A percentile compares a stretch with the other conserved stretches of the same genome.
These are phyloP conservation scores for Coremacera marginata DNA, from an alignment of 2,888 invertebrate species.

Conservation along the genomic window DNA sequence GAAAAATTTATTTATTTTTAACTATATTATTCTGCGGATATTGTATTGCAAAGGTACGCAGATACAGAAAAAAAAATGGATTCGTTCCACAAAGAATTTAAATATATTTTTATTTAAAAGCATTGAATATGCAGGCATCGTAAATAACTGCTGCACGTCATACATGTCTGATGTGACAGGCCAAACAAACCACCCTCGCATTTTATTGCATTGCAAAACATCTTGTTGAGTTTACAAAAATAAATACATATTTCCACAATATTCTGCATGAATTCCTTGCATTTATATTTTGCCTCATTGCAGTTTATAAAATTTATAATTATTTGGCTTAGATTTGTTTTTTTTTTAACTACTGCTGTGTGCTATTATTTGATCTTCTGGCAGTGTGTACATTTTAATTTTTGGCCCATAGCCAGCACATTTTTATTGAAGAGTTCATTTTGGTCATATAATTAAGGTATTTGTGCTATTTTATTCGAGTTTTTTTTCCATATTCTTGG, in stretches of 20 bases:
- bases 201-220: not conserved
- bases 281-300: not conserved
- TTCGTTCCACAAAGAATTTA: conserved; percentile 20
- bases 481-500: too few species aligned
- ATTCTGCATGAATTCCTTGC: not conserved
- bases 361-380: not conserved
- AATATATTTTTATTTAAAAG: not conserved
- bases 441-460: too few species aligned
- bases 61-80: conserved; percentile 24
- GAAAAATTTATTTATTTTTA: conserved; percentile 48
- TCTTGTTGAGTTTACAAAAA: not conserved
- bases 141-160: not conserved
- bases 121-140: not conserved
- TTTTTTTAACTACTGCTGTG: not conserved
- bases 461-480: too few species aligned
- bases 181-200: not conserved
- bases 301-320: not conserved
- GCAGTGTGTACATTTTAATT: not conserved
- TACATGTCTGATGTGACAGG: not conserved
- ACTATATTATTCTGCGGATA: conserved; percentile 36
- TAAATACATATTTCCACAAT: not conserved
- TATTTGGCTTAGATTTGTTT: conserved; percentile 2
- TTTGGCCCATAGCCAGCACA: too few species aligned
- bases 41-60: conserved; percentile 42
- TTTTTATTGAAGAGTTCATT: too few species aligned